phyloP scores from a whole-genome alignment of 2,797 vertebrate genomes.

The Tragelaphus oryx region DNA sequence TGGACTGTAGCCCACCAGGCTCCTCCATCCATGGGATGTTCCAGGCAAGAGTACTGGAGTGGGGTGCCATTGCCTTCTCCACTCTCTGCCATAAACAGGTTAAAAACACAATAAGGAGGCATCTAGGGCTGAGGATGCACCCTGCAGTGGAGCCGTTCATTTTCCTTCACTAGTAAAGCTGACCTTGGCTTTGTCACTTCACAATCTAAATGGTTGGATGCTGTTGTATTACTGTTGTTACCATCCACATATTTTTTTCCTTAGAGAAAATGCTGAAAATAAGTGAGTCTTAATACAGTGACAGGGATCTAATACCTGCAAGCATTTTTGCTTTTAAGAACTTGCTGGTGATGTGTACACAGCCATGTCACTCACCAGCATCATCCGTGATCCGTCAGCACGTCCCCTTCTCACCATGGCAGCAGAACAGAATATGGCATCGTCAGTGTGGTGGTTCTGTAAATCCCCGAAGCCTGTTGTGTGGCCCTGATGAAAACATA shows the following conservation, averaged over 20 bases:
- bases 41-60: no score
- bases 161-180: neutral
- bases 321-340: constrained; percentile 48
- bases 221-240: neutral
- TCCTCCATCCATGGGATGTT: no score
- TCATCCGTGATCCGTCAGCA: neutral
- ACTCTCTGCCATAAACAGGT: neutral
- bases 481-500: neutral
- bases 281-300: neutral
- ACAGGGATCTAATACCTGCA: neutral
- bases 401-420: neutral
- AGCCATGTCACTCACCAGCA: neutral
- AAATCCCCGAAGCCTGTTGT: neutral
- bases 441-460: neutral
- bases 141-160: neutral
- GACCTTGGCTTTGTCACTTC: neutral
- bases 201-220: neutral
- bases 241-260: neutral
- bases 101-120: neutral
- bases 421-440: neutral
- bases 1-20: no score
- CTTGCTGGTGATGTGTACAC: neutral
- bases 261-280: neutral
- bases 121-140: neutral
- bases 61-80: no score